Conservation (phyloP, 2,797 vertebrate species). For the Phataginus tricuspis region DNA sequence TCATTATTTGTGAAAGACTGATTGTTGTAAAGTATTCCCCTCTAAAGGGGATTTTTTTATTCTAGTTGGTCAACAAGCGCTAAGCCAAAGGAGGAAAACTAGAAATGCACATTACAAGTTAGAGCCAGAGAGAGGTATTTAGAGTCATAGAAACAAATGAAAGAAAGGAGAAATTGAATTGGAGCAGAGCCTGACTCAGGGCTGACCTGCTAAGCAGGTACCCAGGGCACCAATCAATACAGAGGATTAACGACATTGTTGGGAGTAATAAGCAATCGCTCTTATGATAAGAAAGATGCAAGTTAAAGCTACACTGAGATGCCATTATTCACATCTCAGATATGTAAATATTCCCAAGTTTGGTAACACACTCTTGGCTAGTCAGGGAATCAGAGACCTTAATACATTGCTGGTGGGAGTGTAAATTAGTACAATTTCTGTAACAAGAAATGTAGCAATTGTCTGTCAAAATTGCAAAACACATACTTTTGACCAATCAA, state of each 20-base stretch:
- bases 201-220: background rate
- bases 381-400: background rate
- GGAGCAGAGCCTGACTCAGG: background rate
- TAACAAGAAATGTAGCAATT: background rate
- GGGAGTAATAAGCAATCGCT: background rate
- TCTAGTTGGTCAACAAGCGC: background rate
- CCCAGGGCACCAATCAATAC: background rate
- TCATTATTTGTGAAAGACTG: background rate
- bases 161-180: background rate
- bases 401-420: background rate
- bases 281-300: background rate
- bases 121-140: background rate
- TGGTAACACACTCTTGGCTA: background rate
- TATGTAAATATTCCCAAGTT: background rate
- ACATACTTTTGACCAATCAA: background rate
- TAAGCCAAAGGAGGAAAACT: background rate
- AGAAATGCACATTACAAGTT: background rate
- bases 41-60: background rate
- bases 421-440: background rate
- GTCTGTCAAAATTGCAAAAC: background rate
- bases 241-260: background rate
- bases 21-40: background rate
- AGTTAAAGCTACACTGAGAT: background rate
- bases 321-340: background rate
- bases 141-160: background rate